Evolutionary conservation across 2,888 invertebrate genomes (phyloP), one percentile per base, ranked within the genome.

Genomic region (Caradrina kadenii): DNA sequence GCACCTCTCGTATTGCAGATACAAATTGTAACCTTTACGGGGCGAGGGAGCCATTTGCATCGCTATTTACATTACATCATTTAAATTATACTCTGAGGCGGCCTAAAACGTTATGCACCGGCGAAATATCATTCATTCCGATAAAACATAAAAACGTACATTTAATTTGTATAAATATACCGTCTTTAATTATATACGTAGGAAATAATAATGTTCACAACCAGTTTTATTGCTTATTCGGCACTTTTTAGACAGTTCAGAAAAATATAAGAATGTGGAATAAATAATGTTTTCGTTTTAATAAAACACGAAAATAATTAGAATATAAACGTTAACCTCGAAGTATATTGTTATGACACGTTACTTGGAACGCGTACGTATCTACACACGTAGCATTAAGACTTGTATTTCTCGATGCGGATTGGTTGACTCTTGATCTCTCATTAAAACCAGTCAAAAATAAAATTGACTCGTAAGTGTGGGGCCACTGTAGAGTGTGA

Each of bases 1-100:
- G 63, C 61, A 60, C 39, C 63, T 69, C 80, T 68, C 65, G 49
- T 26, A 55, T 59, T 66, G 78, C 77, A 73, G 69, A 65, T 76
- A 77, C 81, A 77, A 73, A 80, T 77, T 78, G 67, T 66, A 78
- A 75, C 78, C 78, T 78, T 80, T 75, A 52, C 77, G 22, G 39
- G 26, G 22, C 52, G 55, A 58, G 52, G 62, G 64, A 55, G 64
- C 60, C 75, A 69, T 81, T 69, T 69, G 63, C 75, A 77, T 65
- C 63, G 69, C 61, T 74, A 77, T 77, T 69, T 77, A 69, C 58
- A 59, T 76, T 78, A 80, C 74, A 75, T 81, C 55, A 80, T 71
- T 69, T 63, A 69, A 68, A 77, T 74, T 74, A 64, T 71, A 69
- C 21, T 66, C 50, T 21, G 58, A 56, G 52, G 35, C 61, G 55